Percentiles rank a stretch among this genome's conserved stretches.
Evolutionary conservation across 2,113 vertebrate genomes (phyloP).

Genomic region (Ammodytes dubius): DNA sequence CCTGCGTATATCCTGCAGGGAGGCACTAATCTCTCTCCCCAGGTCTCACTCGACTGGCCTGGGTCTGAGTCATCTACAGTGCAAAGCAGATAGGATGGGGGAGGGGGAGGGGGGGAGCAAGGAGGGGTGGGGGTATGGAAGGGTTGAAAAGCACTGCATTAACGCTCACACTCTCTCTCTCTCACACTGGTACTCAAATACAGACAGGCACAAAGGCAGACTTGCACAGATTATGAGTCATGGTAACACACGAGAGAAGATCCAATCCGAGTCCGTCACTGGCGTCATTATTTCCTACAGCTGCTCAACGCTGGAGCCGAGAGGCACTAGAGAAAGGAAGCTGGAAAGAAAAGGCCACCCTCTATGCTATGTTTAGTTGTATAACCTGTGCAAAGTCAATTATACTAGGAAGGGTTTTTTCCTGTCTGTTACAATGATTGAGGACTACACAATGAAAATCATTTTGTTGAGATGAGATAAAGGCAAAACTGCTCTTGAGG

Average conservation of each 20-base stretch:
- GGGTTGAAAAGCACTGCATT: constrained; percentile 85
- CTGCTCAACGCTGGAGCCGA: constrained; percentile 25
- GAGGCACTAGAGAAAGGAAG: neutral
- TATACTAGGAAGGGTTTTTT: constrained; percentile 26
- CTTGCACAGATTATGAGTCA: constrained; percentile 72
- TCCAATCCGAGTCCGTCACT: constrained; percentile 37
- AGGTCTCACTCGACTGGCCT: constrained; percentile 90
- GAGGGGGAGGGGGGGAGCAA: constrained; percentile 73
- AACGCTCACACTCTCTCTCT: constrained; percentile 72
- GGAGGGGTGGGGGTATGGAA: constrained; percentile 20
- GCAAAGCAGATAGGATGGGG: constrained; percentile 87
- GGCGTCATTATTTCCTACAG: constrained; percentile 18
- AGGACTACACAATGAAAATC: constrained; percentile 70
- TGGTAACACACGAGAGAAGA: constrained; percentile 61
- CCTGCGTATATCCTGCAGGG: constrained; percentile 94
- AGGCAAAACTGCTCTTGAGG: constrained; percentile 15
- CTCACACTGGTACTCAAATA: constrained; percentile 61
- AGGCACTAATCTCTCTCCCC: constrained; percentile 90
- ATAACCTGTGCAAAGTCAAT: constrained; percentile 46
- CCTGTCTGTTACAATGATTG: constrained; percentile 24
- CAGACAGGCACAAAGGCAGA: constrained; percentile 65
- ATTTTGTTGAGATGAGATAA: constrained; percentile 63
- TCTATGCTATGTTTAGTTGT: constrained; percentile 43
- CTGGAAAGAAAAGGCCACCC: constrained; percentile 32
- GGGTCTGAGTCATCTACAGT: constrained; percentile 93